Evolutionary conservation across 2,888 invertebrate genomes (phyloP).

Genomic region (Drosophila tripunctata): DNA sequence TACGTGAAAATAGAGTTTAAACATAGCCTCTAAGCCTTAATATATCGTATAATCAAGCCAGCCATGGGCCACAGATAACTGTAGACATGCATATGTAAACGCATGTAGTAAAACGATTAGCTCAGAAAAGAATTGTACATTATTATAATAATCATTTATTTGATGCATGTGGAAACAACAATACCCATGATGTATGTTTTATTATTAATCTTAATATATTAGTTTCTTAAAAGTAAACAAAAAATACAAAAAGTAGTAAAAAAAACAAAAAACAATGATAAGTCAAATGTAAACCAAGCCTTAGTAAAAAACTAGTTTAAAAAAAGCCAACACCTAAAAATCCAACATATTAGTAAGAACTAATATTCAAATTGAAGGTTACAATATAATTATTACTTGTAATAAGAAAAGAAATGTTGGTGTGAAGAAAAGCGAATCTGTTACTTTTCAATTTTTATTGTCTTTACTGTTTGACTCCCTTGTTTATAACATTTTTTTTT

Average conservation of each 20-base stretch:
- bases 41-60: slow-evolving; percentile 25
- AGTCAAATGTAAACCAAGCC: slow-evolving; percentile 74
- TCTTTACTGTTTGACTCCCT: slow-evolving; percentile 38
- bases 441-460: slow-evolving; percentile 48
- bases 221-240: slow-evolving; percentile 58
- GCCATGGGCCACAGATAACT: slow-evolving; percentile 28
- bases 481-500: slow-evolving; percentile 42
- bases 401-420: slow-evolving; percentile 60
- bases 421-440: slow-evolving; percentile 11
- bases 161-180: slow-evolving; percentile 29
- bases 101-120: slow-evolving; percentile 45
- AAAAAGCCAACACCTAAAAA: slow-evolving; percentile 33
- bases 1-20: slow-evolving; percentile 47
- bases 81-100: slow-evolving; percentile 15
- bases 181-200: slow-evolving; percentile 42
- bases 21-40: slow-evolving; percentile 45
- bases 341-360: slow-evolving; percentile 43
- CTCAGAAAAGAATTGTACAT: slow-evolving; percentile 58
- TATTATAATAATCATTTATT: slow-evolving; percentile 50
- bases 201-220: slow-evolving; percentile 57
- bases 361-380: slow-evolving; percentile 53
- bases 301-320: slow-evolving; percentile 75
- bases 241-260: slow-evolving; percentile 42
- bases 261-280: slow-evolving; percentile 57
- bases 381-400: slow-evolving; percentile 63